A percentile compares a stretch with the other conserved stretches of the same genome.
These are phyloP conservation scores for Diadegma fenestrale DNA, from an alignment of 2,888 invertebrate species.

Conservation along the genomic window DNA sequence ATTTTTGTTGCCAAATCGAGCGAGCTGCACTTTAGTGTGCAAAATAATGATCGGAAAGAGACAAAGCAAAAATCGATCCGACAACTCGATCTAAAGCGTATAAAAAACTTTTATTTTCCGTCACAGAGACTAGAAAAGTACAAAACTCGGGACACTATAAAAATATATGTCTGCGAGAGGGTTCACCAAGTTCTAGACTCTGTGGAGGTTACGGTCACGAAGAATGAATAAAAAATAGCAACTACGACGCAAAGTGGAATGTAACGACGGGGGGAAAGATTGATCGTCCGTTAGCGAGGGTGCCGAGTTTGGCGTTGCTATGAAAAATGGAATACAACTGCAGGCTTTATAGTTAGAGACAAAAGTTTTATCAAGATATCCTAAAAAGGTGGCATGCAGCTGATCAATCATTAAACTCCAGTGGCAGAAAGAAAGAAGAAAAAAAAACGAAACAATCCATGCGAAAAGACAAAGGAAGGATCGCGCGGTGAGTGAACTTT, in stretches of 20 bases:
- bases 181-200: neutral
- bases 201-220: constrained; percentile 13
- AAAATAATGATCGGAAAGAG: neutral
- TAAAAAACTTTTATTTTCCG: neutral
- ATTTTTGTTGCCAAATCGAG: too few species aligned
- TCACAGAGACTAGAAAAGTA: neutral
- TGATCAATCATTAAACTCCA: neutral
- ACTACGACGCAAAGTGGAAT: constrained; percentile 3
- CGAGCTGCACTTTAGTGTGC: neutral
- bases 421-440: neutral
- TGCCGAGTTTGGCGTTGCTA: constrained; percentile 21
- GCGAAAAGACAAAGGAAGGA: constrained; percentile 5
- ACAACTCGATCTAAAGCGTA: neutral
- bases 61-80: neutral
- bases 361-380: neutral
- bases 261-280: neutral
- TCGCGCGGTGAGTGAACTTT: constrained; percentile 57
- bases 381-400: neutral
- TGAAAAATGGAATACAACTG: neutral
- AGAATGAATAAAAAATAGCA: constrained; percentile 23
- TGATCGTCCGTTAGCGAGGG: constrained; percentile 9
- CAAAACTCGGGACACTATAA: neutral
- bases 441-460: too few species aligned
- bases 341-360: constrained; percentile 11
- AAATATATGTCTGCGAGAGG: neutral